A percentile compares a stretch with the other conserved stretches of the same genome.
These are phyloP conservation scores for Potorous gilbertii DNA, from an alignment of 2,797 vertebrate genomes.

Conservation along the genomic window DNA sequence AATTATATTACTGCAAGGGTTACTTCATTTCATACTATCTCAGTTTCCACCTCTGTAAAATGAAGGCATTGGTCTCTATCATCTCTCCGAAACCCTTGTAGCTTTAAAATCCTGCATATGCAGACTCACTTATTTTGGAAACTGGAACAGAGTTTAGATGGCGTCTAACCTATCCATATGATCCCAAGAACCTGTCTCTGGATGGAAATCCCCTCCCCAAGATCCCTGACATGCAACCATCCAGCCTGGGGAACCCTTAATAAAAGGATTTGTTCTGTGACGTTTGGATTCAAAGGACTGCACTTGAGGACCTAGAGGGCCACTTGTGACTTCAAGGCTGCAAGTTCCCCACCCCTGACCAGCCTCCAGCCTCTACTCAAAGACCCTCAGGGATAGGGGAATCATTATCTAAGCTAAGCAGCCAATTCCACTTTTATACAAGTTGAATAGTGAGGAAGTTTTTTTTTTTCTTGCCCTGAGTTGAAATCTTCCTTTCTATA, in stretches of 20 bases:
- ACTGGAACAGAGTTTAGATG: not conserved
- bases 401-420: not conserved
- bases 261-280: too few relatives aligned
- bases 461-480: not conserved
- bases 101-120: not conserved
- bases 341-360: not conserved
- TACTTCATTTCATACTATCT: not conserved
- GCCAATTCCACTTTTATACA: not conserved
- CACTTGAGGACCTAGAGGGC: too few relatives aligned
- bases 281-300: too few relatives aligned
- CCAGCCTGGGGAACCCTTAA: too few relatives aligned
- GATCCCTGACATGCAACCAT: not conserved
- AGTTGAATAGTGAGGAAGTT: not conserved
- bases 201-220: not conserved
- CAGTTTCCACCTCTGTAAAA: not conserved
- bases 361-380: not conserved
- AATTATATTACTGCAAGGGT: not conserved
- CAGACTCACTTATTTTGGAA: not conserved
- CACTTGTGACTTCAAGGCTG: too few relatives aligned
- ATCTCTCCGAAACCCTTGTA: not conserved
- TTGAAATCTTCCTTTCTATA: not conserved
- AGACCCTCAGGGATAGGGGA: not conserved
- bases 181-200: not conserved
- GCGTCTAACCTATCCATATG: not conserved
- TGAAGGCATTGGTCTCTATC: not conserved